These are phyloP conservation scores for Anoplophora glabripennis DNA, from an alignment of 1,140 invertebrate genomes.

Conservation along the genomic window DNA sequence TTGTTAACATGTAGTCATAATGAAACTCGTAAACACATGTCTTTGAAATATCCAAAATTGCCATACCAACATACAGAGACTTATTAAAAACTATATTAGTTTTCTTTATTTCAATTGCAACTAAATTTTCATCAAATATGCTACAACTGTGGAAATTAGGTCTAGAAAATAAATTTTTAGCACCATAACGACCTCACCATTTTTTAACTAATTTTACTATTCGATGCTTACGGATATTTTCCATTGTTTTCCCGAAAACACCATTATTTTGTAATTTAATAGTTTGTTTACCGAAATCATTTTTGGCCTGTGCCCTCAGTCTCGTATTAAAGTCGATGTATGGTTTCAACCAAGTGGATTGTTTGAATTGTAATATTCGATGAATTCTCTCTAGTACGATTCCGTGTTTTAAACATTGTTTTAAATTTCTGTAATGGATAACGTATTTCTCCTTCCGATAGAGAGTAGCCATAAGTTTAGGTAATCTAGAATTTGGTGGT, in stretches of 20 bases:
- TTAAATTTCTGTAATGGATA: conserved; percentile 42
- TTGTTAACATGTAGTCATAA: conserved; percentile 34
- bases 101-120: too few relatives aligned
- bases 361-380: conserved; percentile 43
- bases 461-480: conserved; percentile 47
- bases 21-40: conserved; percentile 40
- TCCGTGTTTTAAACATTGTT: conserved; percentile 4
- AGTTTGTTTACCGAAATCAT: conserved; percentile 52
- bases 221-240: too few relatives aligned
- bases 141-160: conserved; percentile 23
- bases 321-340: conserved; percentile 49
- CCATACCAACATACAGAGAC: conserved; percentile 40
- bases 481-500: conserved; percentile 29
- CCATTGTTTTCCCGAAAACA: conserved; percentile 52
- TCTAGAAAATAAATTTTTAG: conserved; percentile 14
- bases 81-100: conserved; percentile 41
- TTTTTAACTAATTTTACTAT: conserved; percentile 42
- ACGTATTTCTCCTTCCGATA: conserved; percentile 43
- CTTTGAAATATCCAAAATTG: conserved; percentile 44
- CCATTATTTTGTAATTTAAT: conserved; percentile 52
- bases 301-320: conserved; percentile 38
- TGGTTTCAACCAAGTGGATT: conserved; percentile 43
- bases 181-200: conserved; percentile 15
- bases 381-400: conserved; percentile 6
- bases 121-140: too few relatives aligned